Evolutionary conservation across 2,888 invertebrate genomes (phyloP), one percentile per base, ranked within the genome.

Genomic region (Temnothorax unifasciatus): DNA sequence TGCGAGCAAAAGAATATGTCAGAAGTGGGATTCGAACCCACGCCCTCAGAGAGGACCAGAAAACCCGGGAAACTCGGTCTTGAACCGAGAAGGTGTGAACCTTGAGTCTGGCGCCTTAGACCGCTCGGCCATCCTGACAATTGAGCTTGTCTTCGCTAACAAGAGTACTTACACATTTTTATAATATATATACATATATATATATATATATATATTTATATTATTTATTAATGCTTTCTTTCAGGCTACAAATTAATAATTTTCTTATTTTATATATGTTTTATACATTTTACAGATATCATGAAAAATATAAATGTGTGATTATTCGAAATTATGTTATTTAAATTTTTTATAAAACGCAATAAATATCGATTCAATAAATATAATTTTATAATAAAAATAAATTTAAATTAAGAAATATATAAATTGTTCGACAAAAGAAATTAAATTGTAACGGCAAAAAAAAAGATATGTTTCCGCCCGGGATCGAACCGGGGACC

Each of bases 401-500:
- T 83, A 13, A 2, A 25, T 21, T 47, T 87, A 86, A 82, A 77
- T 83, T 29, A 29, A 47, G 38, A 29, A 96, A 29, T 29, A 3
- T 96, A 96, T 96, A 96, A 95, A 95, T 97, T 97, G 97, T 97
- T 97, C 71, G 0, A 68, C 25, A 25, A 34, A 44, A 66, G 1
- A 64, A 64, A 21, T 41, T 44, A 66, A 15, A 66, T 44, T 3
- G 3, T 66, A 8, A 15, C 2, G 8, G 34, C 18, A 44, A 59
- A 74, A 74, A 74, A 44, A 38, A 34, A 8, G 18, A 38, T 0
- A 15, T 97, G 97, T 97, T 97, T 97, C 96, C 97, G 97, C 97
- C 97, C 97, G 97, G 97, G 97, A 97, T 97, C 97, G 97, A 97
- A 97, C 97, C 97, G 97, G 97, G 97, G 97, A 96, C 97, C 89